These are phyloP conservation scores for Trachelus tabidus DNA, from an alignment of 2,888 invertebrate species.

Conservation along the genomic window DNA sequence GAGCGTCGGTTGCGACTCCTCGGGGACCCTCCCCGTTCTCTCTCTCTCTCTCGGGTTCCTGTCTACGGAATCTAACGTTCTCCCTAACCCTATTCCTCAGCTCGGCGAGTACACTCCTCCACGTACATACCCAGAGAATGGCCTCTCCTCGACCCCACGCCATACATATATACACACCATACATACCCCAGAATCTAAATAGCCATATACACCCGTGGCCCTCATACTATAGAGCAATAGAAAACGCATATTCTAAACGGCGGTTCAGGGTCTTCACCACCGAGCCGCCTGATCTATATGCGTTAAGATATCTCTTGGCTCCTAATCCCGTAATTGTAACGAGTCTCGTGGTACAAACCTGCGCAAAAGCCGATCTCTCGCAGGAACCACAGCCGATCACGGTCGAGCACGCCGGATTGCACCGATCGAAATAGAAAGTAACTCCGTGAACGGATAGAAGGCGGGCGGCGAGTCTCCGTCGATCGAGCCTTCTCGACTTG, in stretches of 20 bases:
- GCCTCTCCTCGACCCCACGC: not conserved
- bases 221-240: not conserved
- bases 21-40: conserved; percentile 1
- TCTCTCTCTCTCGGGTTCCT: not conserved
- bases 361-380: not conserved
- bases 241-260: not conserved
- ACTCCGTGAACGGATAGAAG: conserved; percentile 11
- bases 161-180: not conserved
- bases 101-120: not conserved
- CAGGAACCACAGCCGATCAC: conserved; percentile 3
- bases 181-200: not conserved
- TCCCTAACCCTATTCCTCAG: not conserved
- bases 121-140: not conserved
- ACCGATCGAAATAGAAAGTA: conserved; percentile 51
- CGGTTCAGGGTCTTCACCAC: not conserved
- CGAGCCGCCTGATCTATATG: not conserved
- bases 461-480: conserved; percentile 26
- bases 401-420: conserved; percentile 34
- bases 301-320: not conserved
- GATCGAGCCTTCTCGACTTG: conserved; percentile 30
- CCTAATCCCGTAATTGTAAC: not conserved
- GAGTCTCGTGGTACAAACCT: not conserved
- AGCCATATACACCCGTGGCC: not conserved
- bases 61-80: not conserved
- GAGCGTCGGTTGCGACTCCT: conserved; percentile 1